Evolutionary conservation across 2,888 invertebrate species (phyloP).

Genomic region (Eustalomyia histrio): DNA sequence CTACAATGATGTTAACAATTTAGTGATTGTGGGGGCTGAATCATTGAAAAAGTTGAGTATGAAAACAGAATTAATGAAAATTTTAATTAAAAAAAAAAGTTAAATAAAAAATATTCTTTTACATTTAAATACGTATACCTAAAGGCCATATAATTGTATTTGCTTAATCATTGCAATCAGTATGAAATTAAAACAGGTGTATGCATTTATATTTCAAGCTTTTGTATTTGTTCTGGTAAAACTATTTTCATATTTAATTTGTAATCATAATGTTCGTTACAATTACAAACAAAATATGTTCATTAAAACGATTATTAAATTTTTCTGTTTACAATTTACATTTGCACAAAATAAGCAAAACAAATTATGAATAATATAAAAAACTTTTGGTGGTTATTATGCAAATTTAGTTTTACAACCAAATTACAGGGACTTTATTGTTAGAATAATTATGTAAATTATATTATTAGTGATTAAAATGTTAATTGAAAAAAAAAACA

Average conservation of each 20-base stretch:
- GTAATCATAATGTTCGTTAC: not conserved
- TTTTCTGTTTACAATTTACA: not conserved
- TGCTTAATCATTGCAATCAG: not conserved
- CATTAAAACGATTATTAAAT: not conserved
- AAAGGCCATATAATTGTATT: too few relatives aligned
- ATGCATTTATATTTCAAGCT: not conserved
- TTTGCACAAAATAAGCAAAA: not conserved
- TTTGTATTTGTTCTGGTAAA: not conserved
- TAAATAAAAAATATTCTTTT: not conserved
- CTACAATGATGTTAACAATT: too few relatives aligned
- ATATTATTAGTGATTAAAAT: slow-evolving; percentile 53
- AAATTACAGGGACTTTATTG: not conserved
- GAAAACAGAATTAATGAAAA: too few relatives aligned
- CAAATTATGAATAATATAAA: not conserved
- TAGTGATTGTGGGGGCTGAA: too few relatives aligned
- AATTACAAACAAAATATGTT: not conserved
- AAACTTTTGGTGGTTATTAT: not conserved
- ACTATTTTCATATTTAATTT: not conserved
- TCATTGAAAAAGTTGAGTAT: too few relatives aligned
- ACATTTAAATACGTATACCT: too few relatives aligned
- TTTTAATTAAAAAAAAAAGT: too few relatives aligned
- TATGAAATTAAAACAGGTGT: not conserved
- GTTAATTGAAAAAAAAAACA: slow-evolving; percentile 51
- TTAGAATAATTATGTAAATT: slow-evolving; percentile 48
- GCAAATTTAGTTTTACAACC: not conserved